phyloP scores from a whole-genome alignment of 2,797 vertebrate species.

The Phoxinus dragarum region DNA sequence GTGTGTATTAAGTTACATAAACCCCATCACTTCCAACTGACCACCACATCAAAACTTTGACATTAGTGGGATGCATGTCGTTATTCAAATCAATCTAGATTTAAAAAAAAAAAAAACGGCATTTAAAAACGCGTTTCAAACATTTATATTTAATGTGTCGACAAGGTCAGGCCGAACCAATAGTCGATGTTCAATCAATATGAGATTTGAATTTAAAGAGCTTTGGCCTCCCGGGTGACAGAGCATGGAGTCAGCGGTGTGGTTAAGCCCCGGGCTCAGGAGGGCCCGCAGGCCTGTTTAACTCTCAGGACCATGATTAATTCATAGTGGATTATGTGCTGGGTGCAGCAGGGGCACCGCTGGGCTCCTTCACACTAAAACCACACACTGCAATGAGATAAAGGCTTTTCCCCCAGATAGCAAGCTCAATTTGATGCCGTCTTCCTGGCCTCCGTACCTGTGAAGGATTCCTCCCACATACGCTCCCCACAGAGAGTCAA shows the following conservation, averaged over 20 bases:
- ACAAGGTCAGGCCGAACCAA: conserved; percentile 81
- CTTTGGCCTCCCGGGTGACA: conserved; percentile 68
- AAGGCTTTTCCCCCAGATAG: conserved; percentile 70
- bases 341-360: conserved; percentile 70
- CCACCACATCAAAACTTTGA: conserved; percentile 50
- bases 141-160: conserved; percentile 74
- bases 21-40: not conserved
- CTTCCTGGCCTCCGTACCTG: conserved; percentile 58
- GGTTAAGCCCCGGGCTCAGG: conserved; percentile 76
- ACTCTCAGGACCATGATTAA: conserved; percentile 83
- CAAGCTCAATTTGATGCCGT: conserved; percentile 65
- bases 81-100: conserved; percentile 71
- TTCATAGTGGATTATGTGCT: conserved; percentile 84
- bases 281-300: conserved; percentile 78
- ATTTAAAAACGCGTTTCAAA: conserved; percentile 73
- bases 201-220: conserved; percentile 83
- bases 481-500: conserved; percentile 51
- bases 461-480: conserved; percentile 48
- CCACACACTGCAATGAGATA: conserved; percentile 73
- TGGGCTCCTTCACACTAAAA: conserved; percentile 68
- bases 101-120: conserved; percentile 63
- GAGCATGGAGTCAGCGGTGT: conserved; percentile 70
- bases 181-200: conserved; percentile 83
- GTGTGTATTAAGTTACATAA: not conserved
- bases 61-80: conserved; percentile 52